phyloP scores from a whole-genome alignment of 1,140 invertebrate genomes.

The Tetramorium simillimum region DNA sequence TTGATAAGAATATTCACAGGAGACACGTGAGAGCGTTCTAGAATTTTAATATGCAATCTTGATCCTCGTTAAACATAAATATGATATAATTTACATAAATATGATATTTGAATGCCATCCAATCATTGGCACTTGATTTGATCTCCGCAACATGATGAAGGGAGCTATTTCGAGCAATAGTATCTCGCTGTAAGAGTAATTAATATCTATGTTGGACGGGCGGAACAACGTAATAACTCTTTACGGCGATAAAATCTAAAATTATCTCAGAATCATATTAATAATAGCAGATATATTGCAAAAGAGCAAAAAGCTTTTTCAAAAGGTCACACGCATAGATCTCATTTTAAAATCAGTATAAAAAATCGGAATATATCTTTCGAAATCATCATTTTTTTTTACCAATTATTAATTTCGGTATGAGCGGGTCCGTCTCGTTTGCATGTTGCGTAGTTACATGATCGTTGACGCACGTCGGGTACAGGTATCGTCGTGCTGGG shows the following conservation, averaged over 20 bases:
- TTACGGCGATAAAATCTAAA: conserved; percentile 17
- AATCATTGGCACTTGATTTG: not conserved
- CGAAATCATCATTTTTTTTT: not conserved
- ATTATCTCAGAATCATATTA: not conserved
- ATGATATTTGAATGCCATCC: not conserved
- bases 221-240: not conserved
- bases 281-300: not conserved
- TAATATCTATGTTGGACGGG: not conserved
- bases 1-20: not conserved
- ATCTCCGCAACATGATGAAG: not conserved
- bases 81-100: conserved; percentile 6
- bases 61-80: not conserved
- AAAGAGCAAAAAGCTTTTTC: not conserved
- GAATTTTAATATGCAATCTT: not conserved
- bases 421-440: not conserved
- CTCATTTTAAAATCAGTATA: not conserved
- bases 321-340: not conserved
- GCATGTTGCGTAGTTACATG: conserved; percentile 5
- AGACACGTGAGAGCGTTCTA: not conserved
- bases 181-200: not conserved
- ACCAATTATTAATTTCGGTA: not conserved
- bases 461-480: not conserved
- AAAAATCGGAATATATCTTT: not conserved
- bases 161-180: not conserved
- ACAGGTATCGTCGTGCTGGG: not conserved